Conservation (phyloP, 1,140 invertebrate species). For the Paralvinella palmiformis region DNA sequence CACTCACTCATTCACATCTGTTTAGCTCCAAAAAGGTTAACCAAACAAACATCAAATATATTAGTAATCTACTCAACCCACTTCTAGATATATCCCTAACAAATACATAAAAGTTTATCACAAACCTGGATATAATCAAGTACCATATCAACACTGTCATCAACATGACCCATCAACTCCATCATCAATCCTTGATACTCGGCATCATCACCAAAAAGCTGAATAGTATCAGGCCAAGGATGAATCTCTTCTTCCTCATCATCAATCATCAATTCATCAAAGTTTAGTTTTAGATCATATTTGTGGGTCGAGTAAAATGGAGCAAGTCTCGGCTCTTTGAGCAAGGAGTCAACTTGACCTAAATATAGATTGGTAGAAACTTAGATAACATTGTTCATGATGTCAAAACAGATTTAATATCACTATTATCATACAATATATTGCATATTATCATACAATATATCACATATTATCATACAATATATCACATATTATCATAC, state of each 20-base stretch:
- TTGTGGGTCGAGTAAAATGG: slow-evolving; percentile 45
- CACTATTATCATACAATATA: no score
- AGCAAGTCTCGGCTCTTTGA: slow-evolving; percentile 38
- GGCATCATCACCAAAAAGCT: slow-evolving; percentile 41
- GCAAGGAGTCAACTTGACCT: slow-evolving; percentile 42
- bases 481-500: no score
- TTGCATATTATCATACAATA: no score
- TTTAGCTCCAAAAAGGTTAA: no score
- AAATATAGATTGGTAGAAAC: slow-evolving; percentile 14
- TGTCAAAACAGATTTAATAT: no score
- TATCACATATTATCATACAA: no score
- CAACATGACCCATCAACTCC: slow-evolving; percentile 34
- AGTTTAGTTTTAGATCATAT: slow-evolving; percentile 41
- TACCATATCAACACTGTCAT: slow-evolving; percentile 36
- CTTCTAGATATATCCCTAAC: no score
- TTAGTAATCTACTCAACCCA: no score
- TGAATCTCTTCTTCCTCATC: slow-evolving; percentile 27
- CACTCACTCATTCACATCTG: no score
- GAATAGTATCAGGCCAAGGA: slow-evolving; percentile 43
- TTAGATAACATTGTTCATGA: no score
- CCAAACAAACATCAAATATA: no score
- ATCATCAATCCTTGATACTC: slow-evolving; percentile 38
- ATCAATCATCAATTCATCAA: slow-evolving; percentile 40
- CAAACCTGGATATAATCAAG: slow-evolving; percentile 36
- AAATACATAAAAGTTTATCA: no score